A percentile compares a stretch with the other conserved stretches of the same genome.
These are phyloP conservation scores for Trogon melanurus DNA, from an alignment of 2,113 vertebrate genomes.

Conservation along the genomic window DNA sequence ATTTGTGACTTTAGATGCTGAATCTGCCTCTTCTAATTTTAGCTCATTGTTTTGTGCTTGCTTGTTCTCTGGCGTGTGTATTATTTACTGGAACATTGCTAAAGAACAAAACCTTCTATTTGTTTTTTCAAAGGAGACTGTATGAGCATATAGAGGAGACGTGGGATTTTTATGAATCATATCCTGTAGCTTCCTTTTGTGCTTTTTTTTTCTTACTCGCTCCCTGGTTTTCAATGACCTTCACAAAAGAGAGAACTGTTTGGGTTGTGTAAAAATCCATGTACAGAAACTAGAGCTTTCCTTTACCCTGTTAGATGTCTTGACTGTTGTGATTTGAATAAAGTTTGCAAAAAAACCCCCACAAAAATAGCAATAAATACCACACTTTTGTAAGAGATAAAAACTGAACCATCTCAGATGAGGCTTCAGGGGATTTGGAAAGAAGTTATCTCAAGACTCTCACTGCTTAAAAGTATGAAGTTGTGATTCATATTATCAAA, in stretches of 20 bases:
- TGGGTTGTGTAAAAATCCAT: constrained; percentile 40
- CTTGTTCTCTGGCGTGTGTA: constrained; percentile 41
- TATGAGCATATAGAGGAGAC: constrained; percentile 69
- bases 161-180: constrained; percentile 82
- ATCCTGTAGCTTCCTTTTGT: constrained; percentile 75
- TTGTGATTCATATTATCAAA: not conserved
- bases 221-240: constrained; percentile 63
- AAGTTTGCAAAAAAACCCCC: constrained; percentile 18
- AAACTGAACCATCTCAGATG: not conserved
- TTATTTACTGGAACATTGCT: constrained; percentile 65
- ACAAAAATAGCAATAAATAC: not conserved
- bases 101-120: constrained; percentile 71
- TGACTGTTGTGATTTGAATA: constrained; percentile 53
- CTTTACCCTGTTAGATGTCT: constrained; percentile 49
- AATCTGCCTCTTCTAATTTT: constrained; percentile 58
- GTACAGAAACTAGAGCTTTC: constrained; percentile 29
- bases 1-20: constrained; percentile 52
- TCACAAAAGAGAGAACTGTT: constrained; percentile 68
- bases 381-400: not conserved
- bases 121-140: constrained; percentile 68
- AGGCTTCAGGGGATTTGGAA: not conserved
- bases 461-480: not conserved
- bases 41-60: constrained; percentile 47
- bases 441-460: not conserved
- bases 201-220: constrained; percentile 57